phyloP scores from a whole-genome alignment of 2,113 vertebrate species.

The Apodemus speciosus region DNA sequence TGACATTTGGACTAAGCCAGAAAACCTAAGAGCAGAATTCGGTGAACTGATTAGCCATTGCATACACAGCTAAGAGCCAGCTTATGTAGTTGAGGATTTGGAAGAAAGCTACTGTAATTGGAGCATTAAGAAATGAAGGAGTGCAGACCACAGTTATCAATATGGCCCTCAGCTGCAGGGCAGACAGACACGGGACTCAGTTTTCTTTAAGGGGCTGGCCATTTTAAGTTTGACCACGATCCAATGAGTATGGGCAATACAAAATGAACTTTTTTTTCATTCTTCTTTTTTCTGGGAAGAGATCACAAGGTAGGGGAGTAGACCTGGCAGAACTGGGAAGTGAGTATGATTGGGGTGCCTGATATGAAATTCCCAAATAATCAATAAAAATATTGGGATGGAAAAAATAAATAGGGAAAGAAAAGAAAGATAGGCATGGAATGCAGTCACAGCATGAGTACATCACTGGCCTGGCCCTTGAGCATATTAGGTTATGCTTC shows the following conservation, averaged over 20 bases:
- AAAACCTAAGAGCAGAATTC: background rate
- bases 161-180: background rate
- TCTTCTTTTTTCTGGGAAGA: background rate
- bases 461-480: background rate
- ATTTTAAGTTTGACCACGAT: background rate
- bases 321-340: background rate
- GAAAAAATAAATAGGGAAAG: background rate
- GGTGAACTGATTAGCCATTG: background rate
- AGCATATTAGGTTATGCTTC: background rate
- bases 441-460: background rate
- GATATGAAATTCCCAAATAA: background rate
- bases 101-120: background rate
- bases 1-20: background rate
- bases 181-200: background rate
- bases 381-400: background rate
- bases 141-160: background rate
- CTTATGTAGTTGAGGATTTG: background rate
- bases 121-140: background rate
- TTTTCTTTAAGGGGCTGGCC: background rate
- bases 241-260: background rate
- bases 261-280: background rate
- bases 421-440: background rate
- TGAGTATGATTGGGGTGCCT: background rate
- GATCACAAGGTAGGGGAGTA: background rate
- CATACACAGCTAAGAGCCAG: background rate